Base-by-base conservation (phyloP, 2,888 invertebrate genomes). In the Papilio demoleus region DNA sequence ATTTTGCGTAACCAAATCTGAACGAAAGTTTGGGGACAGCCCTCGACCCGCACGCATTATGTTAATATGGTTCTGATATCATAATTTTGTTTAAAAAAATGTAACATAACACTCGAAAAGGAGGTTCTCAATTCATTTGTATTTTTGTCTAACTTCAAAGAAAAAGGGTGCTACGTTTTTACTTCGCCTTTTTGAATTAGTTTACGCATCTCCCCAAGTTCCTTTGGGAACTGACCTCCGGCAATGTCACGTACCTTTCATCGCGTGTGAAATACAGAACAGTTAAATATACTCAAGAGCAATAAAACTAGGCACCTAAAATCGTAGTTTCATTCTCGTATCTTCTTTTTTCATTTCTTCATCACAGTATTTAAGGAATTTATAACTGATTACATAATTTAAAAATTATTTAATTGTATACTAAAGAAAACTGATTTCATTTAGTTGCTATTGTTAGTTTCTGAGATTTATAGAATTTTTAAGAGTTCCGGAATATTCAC, bases 21-120 rank as follows among this genome's bases (percentile, higher is more conserved):
- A 40, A 17, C 40, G 42, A 42, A 65, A 65, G 56, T 65, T 65
- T 58, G 17, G 42, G 65, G 65, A 65, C 65, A 56, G 56, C 31
- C 17, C 27, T 9, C 40, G 40, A 40, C 58, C 58, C 65, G 19
- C 58, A 40, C 42, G 31, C 58, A 42, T 58, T 65, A 65, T 65
- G 56, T 19, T 56, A 65, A 65, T 65, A 31, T 24, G 14, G 34
- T 12, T 65, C 17, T 58, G 17, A 40, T 34, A 27, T 58, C 14
- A 45, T 45, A 8, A 19, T 19, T 42, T 34, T 14, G 11, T 17
- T 27, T 9, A 4, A 6, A 45, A 45, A 17, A 19, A 45, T 19
- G 14, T 8, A 9, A 40, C 4, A n/a, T 40, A 40, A n/a, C n/a
- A n/a, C n/a, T 12, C 38, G 2, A 38, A 14, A 12, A 38, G 38